These are phyloP conservation scores for Lucifuga dentata DNA, from an alignment of 2,113 vertebrate genomes.

Conservation along the genomic window DNA sequence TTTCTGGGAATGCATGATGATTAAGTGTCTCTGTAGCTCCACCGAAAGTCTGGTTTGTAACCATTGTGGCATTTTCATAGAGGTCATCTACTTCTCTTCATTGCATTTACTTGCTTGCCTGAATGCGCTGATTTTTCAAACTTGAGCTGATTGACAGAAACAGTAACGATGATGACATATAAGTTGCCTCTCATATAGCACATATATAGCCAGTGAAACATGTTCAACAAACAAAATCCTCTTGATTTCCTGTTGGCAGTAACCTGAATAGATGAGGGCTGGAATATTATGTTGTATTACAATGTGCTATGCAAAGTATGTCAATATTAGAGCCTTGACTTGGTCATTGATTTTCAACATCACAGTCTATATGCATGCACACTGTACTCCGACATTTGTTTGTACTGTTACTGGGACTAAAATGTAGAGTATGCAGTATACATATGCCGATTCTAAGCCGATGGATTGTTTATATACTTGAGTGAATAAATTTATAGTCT, in stretches of 20 bases:
- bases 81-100: constrained; percentile 43
- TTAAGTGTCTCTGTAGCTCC: constrained; percentile 5
- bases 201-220: constrained; percentile 24
- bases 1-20: constrained; percentile 25
- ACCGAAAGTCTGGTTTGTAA: constrained; percentile 24
- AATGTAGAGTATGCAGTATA: no score
- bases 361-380: not conserved
- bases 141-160: no score
- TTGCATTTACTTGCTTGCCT: constrained; percentile 29
- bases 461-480: no score
- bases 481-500: no score
- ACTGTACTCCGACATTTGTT: no score
- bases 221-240: constrained; percentile 6
- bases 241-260: no score
- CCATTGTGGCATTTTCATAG: constrained; percentile 26
- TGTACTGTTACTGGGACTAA: no score
- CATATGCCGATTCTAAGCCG: no score
- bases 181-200: constrained; percentile 1
- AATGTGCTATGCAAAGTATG: constrained; percentile 1
- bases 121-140: constrained; percentile 20
- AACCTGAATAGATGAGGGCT: no score
- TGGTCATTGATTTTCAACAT: constrained; percentile 19
- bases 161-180: no score
- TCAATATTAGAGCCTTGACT: constrained; percentile 3
- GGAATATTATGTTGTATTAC: not conserved